Evolutionary conservation across 2,888 invertebrate genomes (phyloP), one percentile per base, ranked within the genome.

Genomic region (Clistopyga incitator): DNA sequence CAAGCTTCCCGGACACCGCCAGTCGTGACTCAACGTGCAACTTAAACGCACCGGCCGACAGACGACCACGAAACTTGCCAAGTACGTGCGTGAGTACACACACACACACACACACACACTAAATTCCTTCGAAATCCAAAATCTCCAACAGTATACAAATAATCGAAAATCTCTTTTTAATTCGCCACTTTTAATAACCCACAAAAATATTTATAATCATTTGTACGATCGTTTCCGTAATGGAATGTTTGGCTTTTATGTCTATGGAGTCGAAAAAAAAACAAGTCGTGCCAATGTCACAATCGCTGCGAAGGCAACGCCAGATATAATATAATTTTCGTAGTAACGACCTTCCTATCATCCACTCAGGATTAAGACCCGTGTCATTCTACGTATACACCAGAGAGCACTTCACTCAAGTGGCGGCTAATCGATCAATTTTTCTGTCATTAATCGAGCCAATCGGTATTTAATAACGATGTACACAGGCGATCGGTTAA

Each of bases 11-110:
- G 84, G 84, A 83, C 84, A 84, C 88, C 85, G 88, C 88, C 92
- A 93, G 93, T 93, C 91, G 90, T 90, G 89, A 91, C 89, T 91
- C 90, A 89, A 91, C 92, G 91, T 90, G 90, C 91, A 90, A 91
- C 90, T 91, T 89, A 90, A 90, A 89, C 90, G 89, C 91, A 91
- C 88, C 89, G 82, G 72, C 74, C 80, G 78, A 86, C 84, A 71
- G 75, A 56, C 77, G 54, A 72, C 56, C 23, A 72, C 50, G 64
- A 82, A 34, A 83, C 71, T 84, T 81, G 75, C 82, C 70, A 71
- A 84, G 70, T 80, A 82, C 67, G 80, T 85, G 61, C 81, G 87
- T 87, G 86, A 78, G 82, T 85, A 83, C 79, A 64, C n/a, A n/a
- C n/a, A n/a, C n/a, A n/a, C n/a, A n/a, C n/a, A n/a, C n/a, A n/a